phyloP scores from a whole-genome alignment of 2,797 vertebrate species.

The Enteromius mattozi region DNA sequence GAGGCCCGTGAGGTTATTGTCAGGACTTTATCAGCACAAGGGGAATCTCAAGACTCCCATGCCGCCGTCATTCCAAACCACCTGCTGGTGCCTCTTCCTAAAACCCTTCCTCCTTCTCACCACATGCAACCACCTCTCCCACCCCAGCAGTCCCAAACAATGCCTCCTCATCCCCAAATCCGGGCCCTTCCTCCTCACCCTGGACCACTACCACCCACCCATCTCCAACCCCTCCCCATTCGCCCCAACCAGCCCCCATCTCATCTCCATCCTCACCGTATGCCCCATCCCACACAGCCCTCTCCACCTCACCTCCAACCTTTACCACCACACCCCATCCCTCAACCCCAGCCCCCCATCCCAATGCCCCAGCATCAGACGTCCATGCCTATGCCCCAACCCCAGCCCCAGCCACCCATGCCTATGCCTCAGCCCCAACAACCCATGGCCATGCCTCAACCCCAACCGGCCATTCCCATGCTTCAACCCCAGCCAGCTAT shows the following conservation, averaged over 20 bases:
- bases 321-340: constrained; percentile 63
- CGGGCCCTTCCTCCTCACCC: constrained; percentile 61
- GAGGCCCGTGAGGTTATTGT: constrained; percentile 90
- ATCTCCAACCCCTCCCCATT: constrained; percentile 60
- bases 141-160: constrained; percentile 56
- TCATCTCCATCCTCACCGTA: constrained; percentile 66
- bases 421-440: constrained; percentile 67
- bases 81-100: constrained; percentile 90
- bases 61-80: constrained; percentile 85
- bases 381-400: constrained; percentile 64
- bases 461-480: constrained; percentile 67
- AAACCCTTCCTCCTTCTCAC: constrained; percentile 67
- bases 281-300: constrained; percentile 69
- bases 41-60: constrained; percentile 91
- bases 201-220: constrained; percentile 71
- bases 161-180: constrained; percentile 68
- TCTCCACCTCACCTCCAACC: constrained; percentile 66
- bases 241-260: constrained; percentile 62
- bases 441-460: constrained; percentile 68
- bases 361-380: constrained; percentile 68
- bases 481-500: constrained; percentile 71
- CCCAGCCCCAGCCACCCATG: constrained; percentile 67
- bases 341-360: constrained; percentile 68
- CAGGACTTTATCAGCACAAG: constrained; percentile 91
- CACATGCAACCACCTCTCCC: constrained; percentile 65